Base-by-base conservation (phyloP, 1,140 invertebrate species). In the Tigriopus japonicus region DNA sequence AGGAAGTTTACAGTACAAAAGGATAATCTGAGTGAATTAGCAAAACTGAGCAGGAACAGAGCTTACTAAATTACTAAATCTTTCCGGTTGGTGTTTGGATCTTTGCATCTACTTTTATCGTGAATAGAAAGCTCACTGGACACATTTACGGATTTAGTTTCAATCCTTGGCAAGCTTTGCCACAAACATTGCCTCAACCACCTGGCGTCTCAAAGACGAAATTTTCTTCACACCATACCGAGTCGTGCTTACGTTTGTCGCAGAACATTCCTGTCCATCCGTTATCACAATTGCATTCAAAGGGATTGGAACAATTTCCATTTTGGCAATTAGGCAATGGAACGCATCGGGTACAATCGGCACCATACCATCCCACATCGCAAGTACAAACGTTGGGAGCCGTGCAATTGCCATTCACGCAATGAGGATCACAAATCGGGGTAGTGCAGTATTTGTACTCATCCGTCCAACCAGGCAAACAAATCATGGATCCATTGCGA, bases 311-410 rank as follows among this genome's bases (percentile, higher is more conserved):
- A 63, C 70, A 71, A 41, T 61, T 64, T 0, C 70, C 70, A 63
- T 71, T 65, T 43, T 66, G 62, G 53, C 70, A 71, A 35, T 70
- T 69, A 13, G 70, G 68, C 40, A 72, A 42, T 81, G 85, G 70
- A 64, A 85, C 81, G 67, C 86, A 90, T 43, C 86, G 80, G 60
- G 81, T 78, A 68, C 87, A 90, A 6, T 78, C 84, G 35, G 80
- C 77, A 7, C 86, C 86, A 19, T 84, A 75, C 84, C 86, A 90
- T 12, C 87, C 86, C 9, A 89, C 71, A 24, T 84, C 78, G 69
- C 87, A 90, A 64, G 82, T 78, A 65, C 23, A 62, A 17, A 49
- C 49, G 24, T 62, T 49, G 6, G 62, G 59, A 49, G 17, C 40
- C 23, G 40, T 58, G 40, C 55, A 58, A 6, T 58, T 40, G 15